These are phyloP conservation scores for Henicopernis longicauda DNA, from an alignment of 2,113 vertebrate genomes.

Conservation along the genomic window DNA sequence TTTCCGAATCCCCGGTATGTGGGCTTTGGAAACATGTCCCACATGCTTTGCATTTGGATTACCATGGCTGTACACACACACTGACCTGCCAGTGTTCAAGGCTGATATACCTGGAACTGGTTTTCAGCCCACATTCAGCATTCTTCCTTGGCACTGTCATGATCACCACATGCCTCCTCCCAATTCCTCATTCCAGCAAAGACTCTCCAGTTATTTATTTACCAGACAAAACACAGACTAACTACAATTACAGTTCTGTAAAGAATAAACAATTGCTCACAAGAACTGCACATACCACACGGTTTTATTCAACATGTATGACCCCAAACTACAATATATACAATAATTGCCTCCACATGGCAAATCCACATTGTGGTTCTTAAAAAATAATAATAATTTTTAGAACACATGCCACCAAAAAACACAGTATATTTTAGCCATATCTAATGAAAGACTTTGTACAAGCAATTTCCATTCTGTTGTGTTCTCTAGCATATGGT, in stretches of 20 bases:
- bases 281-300: slow-evolving; percentile 49
- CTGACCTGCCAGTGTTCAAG: neutral
- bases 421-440: slow-evolving; percentile 4
- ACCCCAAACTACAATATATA: slow-evolving; percentile 50
- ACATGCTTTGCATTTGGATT: neutral
- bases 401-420: slow-evolving; percentile 49
- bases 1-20: neutral
- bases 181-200: neutral
- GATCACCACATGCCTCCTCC: neutral
- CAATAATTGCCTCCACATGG: slow-evolving; percentile 60
- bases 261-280: slow-evolving; percentile 52
- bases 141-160: neutral
- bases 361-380: slow-evolving; percentile 42
- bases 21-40: neutral
- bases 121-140: neutral
- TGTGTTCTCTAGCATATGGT: slow-evolving; percentile 1
- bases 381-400: slow-evolving; percentile 44
- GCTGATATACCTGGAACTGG: neutral
- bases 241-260: slow-evolving; percentile 7
- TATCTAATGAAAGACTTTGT: slow-evolving; percentile 24
- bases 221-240: slow-evolving; percentile 64
- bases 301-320: slow-evolving; percentile 52
- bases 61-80: neutral
- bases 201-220: slow-evolving; percentile 49
- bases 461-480: slow-evolving; percentile 20